Percentiles rank a stretch among this genome's conserved stretches.
Evolutionary conservation across 1,140 invertebrate genomes (phyloP).

Genomic region (Pachypeltis micranthus): DNA sequence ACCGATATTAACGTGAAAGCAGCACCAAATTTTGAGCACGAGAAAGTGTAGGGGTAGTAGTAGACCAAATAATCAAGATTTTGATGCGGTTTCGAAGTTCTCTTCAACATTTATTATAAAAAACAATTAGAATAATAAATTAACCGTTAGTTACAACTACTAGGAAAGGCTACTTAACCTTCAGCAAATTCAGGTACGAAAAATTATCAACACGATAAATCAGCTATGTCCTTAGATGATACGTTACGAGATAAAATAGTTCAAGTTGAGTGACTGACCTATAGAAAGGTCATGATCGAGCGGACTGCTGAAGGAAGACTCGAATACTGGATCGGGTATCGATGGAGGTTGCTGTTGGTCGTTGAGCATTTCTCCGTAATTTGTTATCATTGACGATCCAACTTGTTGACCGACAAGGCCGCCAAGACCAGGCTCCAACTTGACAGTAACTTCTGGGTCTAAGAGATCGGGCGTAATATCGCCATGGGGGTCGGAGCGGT

Average conservation of each 20-base stretch:
- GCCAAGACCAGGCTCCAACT: slow-evolving; percentile 39
- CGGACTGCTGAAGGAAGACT: background rate
- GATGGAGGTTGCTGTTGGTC: background rate
- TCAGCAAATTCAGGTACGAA: too few species aligned
- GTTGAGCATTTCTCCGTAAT: background rate
- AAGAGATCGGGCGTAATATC: slow-evolving; percentile 13
- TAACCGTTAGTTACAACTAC: too few species aligned
- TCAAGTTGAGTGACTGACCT: slow-evolving; percentile 3
- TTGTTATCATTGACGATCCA: background rate
- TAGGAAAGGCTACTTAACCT: too few species aligned
- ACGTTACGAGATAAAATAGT: background rate
- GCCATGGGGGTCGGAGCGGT: slow-evolving; percentile 17
- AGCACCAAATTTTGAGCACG: too few species aligned
- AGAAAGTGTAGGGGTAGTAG: too few species aligned
- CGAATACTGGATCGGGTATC: background rate
- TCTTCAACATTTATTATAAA: too few species aligned
- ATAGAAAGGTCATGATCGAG: background rate
- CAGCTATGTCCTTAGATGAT: too few species aligned
- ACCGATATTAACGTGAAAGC: too few species aligned
- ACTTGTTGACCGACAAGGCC: background rate
- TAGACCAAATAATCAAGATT: too few species aligned
- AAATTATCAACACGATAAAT: too few species aligned
- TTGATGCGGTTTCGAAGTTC: too few species aligned
- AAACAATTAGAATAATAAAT: too few species aligned
- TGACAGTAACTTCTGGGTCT: slow-evolving; percentile 38